Percentiles rank a stretch among this genome's conserved stretches.
phyloP scores from a whole-genome alignment of 2,113 vertebrate species.

The Serilophus lunatus region DNA sequence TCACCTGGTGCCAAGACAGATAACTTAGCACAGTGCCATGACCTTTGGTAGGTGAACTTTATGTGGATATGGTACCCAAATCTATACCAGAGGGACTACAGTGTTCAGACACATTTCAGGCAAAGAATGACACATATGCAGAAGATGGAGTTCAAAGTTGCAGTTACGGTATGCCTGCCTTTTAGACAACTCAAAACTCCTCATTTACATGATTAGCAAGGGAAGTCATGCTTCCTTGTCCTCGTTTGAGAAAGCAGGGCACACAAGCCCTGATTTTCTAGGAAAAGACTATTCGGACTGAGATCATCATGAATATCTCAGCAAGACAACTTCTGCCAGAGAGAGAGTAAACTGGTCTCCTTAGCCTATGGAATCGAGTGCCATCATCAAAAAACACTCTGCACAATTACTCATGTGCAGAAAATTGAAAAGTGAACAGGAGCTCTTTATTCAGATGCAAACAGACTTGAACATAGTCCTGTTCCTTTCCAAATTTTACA shows the following conservation, averaged over 20 bases:
- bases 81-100: not conserved
- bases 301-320: not conserved
- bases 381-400: not conserved
- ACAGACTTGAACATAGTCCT: not conserved
- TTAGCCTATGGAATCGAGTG: not conserved
- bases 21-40: not conserved
- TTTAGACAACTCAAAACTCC: not conserved
- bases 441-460: not conserved
- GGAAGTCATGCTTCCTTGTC: not conserved
- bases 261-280: rapidly evolving
- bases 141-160: not conserved
- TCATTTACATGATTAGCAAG: not conserved
- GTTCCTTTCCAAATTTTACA: not conserved
- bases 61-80: not conserved
- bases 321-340: not conserved
- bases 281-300: not conserved
- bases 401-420: not conserved
- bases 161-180: not conserved
- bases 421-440: not conserved
- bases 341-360: not conserved
- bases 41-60: not conserved
- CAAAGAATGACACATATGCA: not conserved
- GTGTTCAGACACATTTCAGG: not conserved
- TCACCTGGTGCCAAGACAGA: not conserved
- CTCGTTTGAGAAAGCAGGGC: not conserved